Evolutionary conservation across 1,140 invertebrate genomes (phyloP), one percentile per base, ranked within the genome.

Genomic region (Drosophila yakuba): DNA sequence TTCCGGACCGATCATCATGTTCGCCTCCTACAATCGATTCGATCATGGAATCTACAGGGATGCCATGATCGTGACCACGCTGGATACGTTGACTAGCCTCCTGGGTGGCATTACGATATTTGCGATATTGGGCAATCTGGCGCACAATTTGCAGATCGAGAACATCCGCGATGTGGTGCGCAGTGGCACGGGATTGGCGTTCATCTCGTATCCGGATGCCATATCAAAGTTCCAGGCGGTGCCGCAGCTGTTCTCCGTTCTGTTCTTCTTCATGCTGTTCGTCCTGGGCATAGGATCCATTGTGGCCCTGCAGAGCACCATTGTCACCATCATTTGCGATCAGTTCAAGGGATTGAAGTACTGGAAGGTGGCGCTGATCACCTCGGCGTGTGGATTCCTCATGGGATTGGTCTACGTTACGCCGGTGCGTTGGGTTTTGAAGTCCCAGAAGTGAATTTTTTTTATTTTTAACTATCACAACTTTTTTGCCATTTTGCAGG

Each of bases 201-300:
- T 98, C 74, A 94, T 98, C 17, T 97, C 97, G 0, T 98, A 98
- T 93, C 97, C 97, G 4, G 97, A 97, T 80, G 97, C 97, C 1
- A 96, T 98, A 51, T 94, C 96, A 1, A 96, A 97, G 88, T 96
- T 98, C 80, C 94, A 95, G 12, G 93, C 94, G 8, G 93, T 96
- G 47, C 96, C 97, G 3, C 96, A 91, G 61, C 55, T 92, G 11
- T 98, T 98, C 93, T 94, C 97, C 0, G 95, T 97, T 1, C 92
- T 98, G 1, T 98, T 98, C 93, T 98, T 98, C 93, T 92, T 98
- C n/a, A 97, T 97, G 96, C 93, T 97, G 83, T 96, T 96, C 51
- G 95, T 96, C 0, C 91, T 98, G 51, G 97, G 96, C 3, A 93
- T 96, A 12, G 97, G 97, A 3, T 96, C 96, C 58, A 94, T 95